Evolutionary conservation across 2,113 vertebrate genomes (phyloP), one percentile per base, ranked within the genome.

Genomic region (Hypanus sabinus): DNA sequence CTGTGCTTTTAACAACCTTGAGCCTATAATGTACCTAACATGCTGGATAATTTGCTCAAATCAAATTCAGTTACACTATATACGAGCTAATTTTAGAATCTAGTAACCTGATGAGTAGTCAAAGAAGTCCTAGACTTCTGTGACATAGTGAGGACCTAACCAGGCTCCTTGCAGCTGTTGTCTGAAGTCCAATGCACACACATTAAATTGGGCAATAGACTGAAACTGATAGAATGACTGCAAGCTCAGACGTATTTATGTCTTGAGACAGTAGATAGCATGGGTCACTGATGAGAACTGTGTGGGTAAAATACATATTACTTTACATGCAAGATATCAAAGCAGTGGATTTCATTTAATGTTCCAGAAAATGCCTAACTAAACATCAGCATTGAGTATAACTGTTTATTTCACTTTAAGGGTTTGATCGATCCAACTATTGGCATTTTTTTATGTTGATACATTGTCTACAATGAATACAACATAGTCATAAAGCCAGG

Each of bases 151-250:
- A 27, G 22, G 70, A 27, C 38, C 38, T 73, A 73, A 88, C 27
- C 90, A 93, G 65, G 27, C 68, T 33, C 65, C 24, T 5, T 93
- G 90, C 90, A 93, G 90, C 90, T 93, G 90, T 93, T 93, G 90
- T 68, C 36, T 73, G 90, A 93, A 71, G 65, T 93, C 68, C 90
- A 73, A 27, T 46, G 90, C 90, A 93, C 90, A 93, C 90, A 93
- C 70, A 93, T 93, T 75, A 93, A 93, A 12, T 46, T 93, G 70
- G 70, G 91, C 68, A 93, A 46, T 73, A 46, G 90, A 68, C 33
- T 46, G 91, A 73, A 38, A 75, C 91, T 75, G 91, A 93, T 93
- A 24, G 68, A 46, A 93, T 16, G 70, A 65, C 91, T 93, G 38
- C 5, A 14, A 20, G 91, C 91, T 75, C 20, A 27, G 68, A 16